phyloP scores from a whole-genome alignment of 1,140 invertebrate species.

The Papilio dardanus region DNA sequence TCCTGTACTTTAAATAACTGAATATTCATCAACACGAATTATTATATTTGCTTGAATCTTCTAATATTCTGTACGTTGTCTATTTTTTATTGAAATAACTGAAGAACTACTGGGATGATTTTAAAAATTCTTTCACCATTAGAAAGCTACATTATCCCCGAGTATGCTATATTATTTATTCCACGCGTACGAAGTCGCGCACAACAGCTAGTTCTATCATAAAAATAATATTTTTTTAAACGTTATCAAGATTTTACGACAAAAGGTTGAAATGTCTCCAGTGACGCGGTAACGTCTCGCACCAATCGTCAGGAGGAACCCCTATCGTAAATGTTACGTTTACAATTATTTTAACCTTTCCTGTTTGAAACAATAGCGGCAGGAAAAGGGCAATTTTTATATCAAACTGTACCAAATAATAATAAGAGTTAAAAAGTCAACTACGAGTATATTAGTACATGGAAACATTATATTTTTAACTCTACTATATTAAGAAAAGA shows the following conservation, averaged over 20 bases:
- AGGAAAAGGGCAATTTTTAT: slow-evolving; percentile 1
- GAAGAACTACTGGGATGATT: too few species aligned
- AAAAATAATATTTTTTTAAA: slow-evolving; percentile 7
- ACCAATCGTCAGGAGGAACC: slow-evolving; percentile 3
- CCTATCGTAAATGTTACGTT: slow-evolving; percentile 3
- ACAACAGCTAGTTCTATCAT: too few species aligned
- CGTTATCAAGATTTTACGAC: not conserved
- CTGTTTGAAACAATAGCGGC: slow-evolving; percentile 30
- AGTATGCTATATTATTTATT: too few species aligned
- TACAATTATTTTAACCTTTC: slow-evolving; percentile 17
- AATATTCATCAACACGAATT: slow-evolving; percentile 2
- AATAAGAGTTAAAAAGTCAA: not conserved
- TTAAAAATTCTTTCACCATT: too few species aligned
- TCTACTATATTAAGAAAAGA: not conserved
- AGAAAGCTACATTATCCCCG: too few species aligned
- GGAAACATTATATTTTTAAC: not conserved
- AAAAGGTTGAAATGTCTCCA: slow-evolving; percentile 25
- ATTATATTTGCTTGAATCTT: not conserved
- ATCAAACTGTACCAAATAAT: not conserved
- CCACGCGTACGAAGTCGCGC: too few species aligned
- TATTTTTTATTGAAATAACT: too few species aligned
- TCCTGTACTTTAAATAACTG: slow-evolving; percentile 19
- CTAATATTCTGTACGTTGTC: not conserved
- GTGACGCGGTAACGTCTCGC: slow-evolving; percentile 12
- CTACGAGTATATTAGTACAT: not conserved